Conservation (phyloP, 2,113 vertebrate species). For the Hippoglossus stenolepis region DNA sequence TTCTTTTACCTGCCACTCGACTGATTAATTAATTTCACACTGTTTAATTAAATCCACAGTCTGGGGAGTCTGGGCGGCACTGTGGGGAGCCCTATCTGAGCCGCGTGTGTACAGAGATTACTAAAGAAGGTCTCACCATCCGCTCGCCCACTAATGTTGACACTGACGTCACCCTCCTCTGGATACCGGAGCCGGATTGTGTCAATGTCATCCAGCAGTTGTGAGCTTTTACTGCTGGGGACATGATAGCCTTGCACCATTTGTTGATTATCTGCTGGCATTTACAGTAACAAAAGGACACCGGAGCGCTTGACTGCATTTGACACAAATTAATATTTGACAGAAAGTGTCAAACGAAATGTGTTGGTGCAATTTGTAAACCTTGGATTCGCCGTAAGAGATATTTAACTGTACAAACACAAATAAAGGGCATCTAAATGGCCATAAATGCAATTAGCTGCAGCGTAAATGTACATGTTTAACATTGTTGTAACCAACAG, state of each 20-base stretch:
- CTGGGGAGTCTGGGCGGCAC: constrained; percentile 72
- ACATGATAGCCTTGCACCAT: constrained; percentile 49
- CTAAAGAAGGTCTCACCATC: constrained; percentile 68
- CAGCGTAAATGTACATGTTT: not conserved
- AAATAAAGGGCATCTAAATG: not conserved
- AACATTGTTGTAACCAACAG: no score
- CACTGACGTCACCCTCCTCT: constrained; percentile 84
- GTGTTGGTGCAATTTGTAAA: constrained; percentile 2
- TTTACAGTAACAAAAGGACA: constrained; percentile 48
- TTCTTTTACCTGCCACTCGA: constrained; percentile 78
- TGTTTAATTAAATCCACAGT: constrained; percentile 85
- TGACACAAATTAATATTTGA: constrained; percentile 39
- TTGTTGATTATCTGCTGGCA: constrained; percentile 51
- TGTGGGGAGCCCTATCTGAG: constrained; percentile 62
- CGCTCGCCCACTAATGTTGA: constrained; percentile 81
- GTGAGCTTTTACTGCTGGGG: constrained; percentile 52
- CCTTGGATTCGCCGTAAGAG: not conserved
- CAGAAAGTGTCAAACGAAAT: constrained; percentile 12
- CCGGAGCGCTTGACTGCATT: constrained; percentile 41
- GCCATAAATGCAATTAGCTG: constrained; percentile 22
- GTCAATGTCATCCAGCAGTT: constrained; percentile 86
- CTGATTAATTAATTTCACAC: constrained; percentile 85
- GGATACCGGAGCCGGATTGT: constrained; percentile 86
- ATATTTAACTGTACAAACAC: not conserved
- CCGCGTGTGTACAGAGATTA: constrained; percentile 68